phyloP scores from a whole-genome alignment of 2,888 invertebrate genomes.

The Atethmia centrago region DNA sequence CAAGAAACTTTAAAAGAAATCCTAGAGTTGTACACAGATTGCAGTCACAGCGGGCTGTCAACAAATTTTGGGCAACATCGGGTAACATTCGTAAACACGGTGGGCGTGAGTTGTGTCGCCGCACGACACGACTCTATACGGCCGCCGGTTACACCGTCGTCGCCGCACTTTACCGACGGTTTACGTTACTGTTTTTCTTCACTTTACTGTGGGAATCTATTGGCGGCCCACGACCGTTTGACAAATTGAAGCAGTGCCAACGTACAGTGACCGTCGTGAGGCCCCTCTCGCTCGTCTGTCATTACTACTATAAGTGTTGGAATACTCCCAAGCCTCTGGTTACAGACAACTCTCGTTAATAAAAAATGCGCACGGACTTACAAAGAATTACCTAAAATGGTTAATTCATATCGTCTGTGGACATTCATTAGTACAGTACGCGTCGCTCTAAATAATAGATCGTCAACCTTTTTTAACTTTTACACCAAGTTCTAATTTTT shows the following conservation, averaged over 20 bases:
- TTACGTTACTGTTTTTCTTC: conserved; percentile 7
- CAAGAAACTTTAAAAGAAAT: conserved; percentile 11
- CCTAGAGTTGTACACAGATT: neutral
- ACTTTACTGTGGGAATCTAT: conserved; percentile 2
- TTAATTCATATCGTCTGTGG: too few relatives aligned
- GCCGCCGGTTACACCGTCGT: neutral
- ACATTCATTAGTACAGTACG: too few relatives aligned
- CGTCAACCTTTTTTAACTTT: too few relatives aligned
- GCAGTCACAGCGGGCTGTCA: neutral
- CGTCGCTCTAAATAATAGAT: too few relatives aligned
- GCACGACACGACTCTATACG: neutral
- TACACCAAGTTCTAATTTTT: too few relatives aligned
- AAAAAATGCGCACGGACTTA: too few relatives aligned
- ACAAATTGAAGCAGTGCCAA: conserved; percentile 29
- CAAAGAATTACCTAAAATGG: neutral
- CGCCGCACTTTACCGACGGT: neutral
- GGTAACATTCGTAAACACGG: neutral
- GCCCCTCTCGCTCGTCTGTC: neutral
- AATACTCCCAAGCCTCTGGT: too few relatives aligned
- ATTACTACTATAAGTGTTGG: neutral
- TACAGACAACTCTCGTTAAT: neutral
- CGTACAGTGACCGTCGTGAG: conserved; percentile 15
- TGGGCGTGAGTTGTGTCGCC: neutral
- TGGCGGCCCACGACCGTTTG: neutral
- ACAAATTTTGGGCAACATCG: too few relatives aligned